phyloP scores from a whole-genome alignment of 2,888 invertebrate species.

The Apoderus coryli region DNA sequence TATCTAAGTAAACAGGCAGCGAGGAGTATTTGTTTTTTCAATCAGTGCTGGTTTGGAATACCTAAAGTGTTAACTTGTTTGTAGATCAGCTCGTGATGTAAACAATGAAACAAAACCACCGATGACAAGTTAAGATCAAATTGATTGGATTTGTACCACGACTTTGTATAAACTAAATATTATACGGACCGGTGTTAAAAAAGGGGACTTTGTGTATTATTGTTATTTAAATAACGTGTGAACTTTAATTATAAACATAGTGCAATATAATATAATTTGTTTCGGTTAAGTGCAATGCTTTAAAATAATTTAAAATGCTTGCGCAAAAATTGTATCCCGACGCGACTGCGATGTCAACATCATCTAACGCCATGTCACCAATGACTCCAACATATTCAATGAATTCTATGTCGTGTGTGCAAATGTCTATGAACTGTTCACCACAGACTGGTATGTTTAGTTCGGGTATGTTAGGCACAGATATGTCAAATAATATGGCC shows the following conservation, averaged over 20 bases:
- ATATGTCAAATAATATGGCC: slow-evolving; percentile 41
- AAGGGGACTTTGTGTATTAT: too few species aligned
- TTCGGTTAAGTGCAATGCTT: slow-evolving; percentile 17
- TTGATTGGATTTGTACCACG: too few species aligned
- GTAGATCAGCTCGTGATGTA: slow-evolving; percentile 36
- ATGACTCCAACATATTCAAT: slow-evolving; percentile 69
- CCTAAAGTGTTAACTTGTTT: slow-evolving; percentile 37
- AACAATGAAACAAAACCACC: slow-evolving; percentile 36
- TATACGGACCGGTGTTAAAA: slow-evolving; percentile 11
- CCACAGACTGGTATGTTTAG: slow-evolving; percentile 44
- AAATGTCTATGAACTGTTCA: slow-evolving; percentile 47
- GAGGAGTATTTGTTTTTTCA: slow-evolving; percentile 42
- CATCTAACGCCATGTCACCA: slow-evolving; percentile 54
- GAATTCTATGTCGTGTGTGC: slow-evolving; percentile 65
- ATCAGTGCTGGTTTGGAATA: slow-evolving; percentile 39
- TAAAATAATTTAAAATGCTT: slow-evolving; percentile 34
- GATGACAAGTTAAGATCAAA: slow-evolving; percentile 33
- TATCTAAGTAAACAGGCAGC: slow-evolving; percentile 37
- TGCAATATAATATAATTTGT: too few species aligned
- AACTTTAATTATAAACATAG: too few species aligned
- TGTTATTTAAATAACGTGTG: too few species aligned
- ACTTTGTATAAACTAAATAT: slow-evolving; percentile 14
- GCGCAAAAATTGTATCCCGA: slow-evolving; percentile 57
- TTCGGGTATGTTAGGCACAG: slow-evolving; percentile 34
- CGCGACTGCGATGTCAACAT: slow-evolving; percentile 53